Evolutionary conservation across 2,888 invertebrate genomes (phyloP).

Genomic region (Cerastoderma edule): DNA sequence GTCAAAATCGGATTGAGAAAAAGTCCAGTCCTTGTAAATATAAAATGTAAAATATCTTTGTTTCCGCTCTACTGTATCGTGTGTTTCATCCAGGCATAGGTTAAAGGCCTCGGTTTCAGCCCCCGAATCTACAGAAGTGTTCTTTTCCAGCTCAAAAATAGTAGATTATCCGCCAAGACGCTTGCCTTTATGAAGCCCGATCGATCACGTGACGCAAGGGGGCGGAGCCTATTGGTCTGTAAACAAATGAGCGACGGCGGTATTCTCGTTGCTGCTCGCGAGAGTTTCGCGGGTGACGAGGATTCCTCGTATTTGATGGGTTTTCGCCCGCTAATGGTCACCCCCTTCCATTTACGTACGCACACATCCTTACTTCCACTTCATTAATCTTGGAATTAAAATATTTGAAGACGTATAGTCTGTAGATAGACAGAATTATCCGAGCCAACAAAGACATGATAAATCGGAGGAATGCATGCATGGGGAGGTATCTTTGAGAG

Average conservation of each 20-base stretch:
- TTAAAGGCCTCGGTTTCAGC: not conserved
- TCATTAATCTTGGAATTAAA: slow-evolving; percentile 27
- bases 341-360: slow-evolving; percentile 15
- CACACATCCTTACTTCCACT: not conserved
- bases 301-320: slow-evolving; percentile 13
- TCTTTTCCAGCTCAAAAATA: slow-evolving; percentile 17
- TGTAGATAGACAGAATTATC: slow-evolving; percentile 18
- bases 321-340: slow-evolving; percentile 17
- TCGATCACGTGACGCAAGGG: slow-evolving; percentile 1
- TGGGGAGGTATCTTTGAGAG: too few species aligned
- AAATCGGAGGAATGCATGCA: slow-evolving; percentile 8
- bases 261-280: not conserved
- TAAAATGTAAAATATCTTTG: slow-evolving; percentile 1
- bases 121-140: slow-evolving; percentile 13
- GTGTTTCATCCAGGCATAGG: slow-evolving; percentile 8
- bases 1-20: slow-evolving; percentile 5
- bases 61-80: not conserved
- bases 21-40: slow-evolving; percentile 19
- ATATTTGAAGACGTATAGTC: slow-evolving; percentile 26
- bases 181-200: slow-evolving; percentile 7
- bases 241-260: slow-evolving; percentile 21
- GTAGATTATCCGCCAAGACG: slow-evolving; percentile 12
- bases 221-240: slow-evolving; percentile 10
- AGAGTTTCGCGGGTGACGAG: not conserved
- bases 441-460: slow-evolving; percentile 13